These are phyloP conservation scores for Papilio elwesi DNA, from an alignment of 2,888 invertebrate genomes.

Conservation along the genomic window DNA sequence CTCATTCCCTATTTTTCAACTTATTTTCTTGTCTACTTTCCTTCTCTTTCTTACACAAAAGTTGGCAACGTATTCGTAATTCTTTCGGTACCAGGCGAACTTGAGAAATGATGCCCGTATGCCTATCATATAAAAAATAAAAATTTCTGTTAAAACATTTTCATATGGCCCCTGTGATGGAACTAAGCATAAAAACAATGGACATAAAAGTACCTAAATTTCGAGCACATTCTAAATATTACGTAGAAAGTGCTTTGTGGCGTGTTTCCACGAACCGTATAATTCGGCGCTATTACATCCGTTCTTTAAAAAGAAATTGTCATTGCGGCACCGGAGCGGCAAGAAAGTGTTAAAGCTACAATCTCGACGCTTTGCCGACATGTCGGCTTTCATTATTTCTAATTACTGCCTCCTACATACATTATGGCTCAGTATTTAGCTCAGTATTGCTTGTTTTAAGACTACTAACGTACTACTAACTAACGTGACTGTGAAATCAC, in stretches of 20 bases:
- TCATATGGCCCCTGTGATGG: no score
- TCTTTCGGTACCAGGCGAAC: no score
- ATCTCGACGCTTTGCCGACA: slow-evolving; percentile 27
- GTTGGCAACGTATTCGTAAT: no score
- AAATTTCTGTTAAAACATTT: no score
- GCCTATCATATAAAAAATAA: no score
- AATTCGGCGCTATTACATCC: slow-evolving; percentile 59
- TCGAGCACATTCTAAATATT: slow-evolving; percentile 1
- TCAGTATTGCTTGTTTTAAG: not conserved
- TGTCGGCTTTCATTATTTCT: slow-evolving; percentile 41
- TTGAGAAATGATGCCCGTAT: no score
- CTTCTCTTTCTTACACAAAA: no score
- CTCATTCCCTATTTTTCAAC: no score
- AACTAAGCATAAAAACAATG: slow-evolving; percentile 4
- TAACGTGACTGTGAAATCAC: no score
- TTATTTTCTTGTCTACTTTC: no score
- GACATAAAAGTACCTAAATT: slow-evolving; percentile 1
- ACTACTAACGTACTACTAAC: no score
- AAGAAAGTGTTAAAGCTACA: slow-evolving; percentile 47
- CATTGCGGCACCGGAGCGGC: slow-evolving; percentile 39
- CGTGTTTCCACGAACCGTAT: slow-evolving; percentile 60
- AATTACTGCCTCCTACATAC: slow-evolving; percentile 36
- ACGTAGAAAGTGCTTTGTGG: slow-evolving; percentile 53
- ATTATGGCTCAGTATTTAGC: slow-evolving; percentile 7
- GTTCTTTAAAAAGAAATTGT: slow-evolving; percentile 48